A percentile compares a stretch with the other conserved stretches of the same genome.
These are phyloP conservation scores for Subacronicta megacephala DNA, from an alignment of 2,888 invertebrate genomes.

Conservation along the genomic window DNA sequence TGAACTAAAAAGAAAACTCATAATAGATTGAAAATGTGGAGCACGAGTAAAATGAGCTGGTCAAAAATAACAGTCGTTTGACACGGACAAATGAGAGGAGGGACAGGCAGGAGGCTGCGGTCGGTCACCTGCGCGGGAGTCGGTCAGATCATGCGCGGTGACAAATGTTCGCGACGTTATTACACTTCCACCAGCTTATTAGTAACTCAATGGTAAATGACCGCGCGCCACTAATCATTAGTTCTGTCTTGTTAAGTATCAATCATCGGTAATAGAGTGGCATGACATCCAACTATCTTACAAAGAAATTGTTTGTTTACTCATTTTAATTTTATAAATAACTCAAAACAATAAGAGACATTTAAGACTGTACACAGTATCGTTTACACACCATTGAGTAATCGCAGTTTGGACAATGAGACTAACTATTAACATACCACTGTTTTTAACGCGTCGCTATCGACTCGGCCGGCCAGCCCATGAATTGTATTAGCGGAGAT, in stretches of 20 bases:
- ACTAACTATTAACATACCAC: slow-evolving; percentile 16
- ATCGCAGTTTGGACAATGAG: slow-evolving; percentile 8
- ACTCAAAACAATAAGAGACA: no score
- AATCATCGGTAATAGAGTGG: slow-evolving; percentile 31
- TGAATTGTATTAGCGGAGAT: slow-evolving; percentile 36
- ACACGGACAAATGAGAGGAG: slow-evolving; percentile 68
- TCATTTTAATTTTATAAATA: no score
- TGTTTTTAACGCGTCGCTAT: slow-evolving; percentile 4
- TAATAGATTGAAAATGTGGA: slow-evolving; percentile 52
- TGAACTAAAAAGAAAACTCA: slow-evolving; percentile 44
- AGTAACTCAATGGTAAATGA: slow-evolving; percentile 50
- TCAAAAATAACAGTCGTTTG: slow-evolving; percentile 68
- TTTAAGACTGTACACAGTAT: no score
- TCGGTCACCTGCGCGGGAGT: slow-evolving; percentile 62
- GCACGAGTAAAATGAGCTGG: slow-evolving; percentile 48
- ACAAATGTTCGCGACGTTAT: slow-evolving; percentile 52
- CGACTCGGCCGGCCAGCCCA: slow-evolving; percentile 14
- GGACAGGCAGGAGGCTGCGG: slow-evolving; percentile 60
- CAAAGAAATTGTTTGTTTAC: no score
- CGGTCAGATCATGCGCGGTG: slow-evolving; percentile 55
- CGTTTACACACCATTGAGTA: neutral
- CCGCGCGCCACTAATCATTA: slow-evolving; percentile 45
- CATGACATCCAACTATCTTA: neutral
- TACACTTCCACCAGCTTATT: slow-evolving; percentile 48
- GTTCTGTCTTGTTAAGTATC: slow-evolving; percentile 50